Conservation (phyloP, 2,113 vertebrate species). For the Vulpes lagopus region DNA sequence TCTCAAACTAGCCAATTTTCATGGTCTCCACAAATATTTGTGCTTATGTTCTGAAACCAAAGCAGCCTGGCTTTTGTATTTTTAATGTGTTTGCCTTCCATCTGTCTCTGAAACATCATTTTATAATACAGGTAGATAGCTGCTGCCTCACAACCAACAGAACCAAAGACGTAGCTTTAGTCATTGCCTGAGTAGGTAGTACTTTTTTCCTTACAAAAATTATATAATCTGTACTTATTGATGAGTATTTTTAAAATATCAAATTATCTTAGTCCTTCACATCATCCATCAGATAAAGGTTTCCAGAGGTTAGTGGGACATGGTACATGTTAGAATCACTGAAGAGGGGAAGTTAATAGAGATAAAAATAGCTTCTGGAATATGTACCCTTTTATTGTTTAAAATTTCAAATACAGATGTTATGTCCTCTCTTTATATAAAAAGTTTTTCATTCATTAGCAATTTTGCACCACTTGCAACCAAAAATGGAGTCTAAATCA, state of each 20-base stretch:
- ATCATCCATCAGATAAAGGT: constrained; percentile 18
- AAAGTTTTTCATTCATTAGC: constrained; percentile 55
- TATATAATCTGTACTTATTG: constrained; percentile 9
- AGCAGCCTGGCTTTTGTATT: constrained; percentile 24
- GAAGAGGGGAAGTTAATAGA: constrained; percentile 20
- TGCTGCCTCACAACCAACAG: not conserved
- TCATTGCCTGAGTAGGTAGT: constrained; percentile 2
- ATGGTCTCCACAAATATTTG: not conserved
- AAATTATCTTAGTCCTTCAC: constrained; percentile 24
- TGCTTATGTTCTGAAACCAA: constrained; percentile 35
- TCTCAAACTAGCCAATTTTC: not conserved
- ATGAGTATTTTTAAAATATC: not conserved
- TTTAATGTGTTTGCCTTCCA: constrained; percentile 39
- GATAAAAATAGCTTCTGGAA: constrained; percentile 54
- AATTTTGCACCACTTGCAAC: constrained; percentile 36
- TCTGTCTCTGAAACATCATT: constrained; percentile 35
- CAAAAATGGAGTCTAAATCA: constrained; percentile 56
- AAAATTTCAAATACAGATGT: constrained; percentile 58
- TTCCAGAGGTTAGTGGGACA: not conserved
- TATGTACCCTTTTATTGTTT: not conserved
- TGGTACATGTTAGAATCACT: not conserved
- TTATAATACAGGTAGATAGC: constrained; percentile 14
- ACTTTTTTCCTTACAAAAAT: constrained; percentile 38
- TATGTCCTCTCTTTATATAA: not conserved
- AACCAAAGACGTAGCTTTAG: constrained; percentile 32